Evolutionary conservation across 2,113 vertebrate genomes (phyloP).

Genomic region (Poeciliopsis prolifica): DNA sequence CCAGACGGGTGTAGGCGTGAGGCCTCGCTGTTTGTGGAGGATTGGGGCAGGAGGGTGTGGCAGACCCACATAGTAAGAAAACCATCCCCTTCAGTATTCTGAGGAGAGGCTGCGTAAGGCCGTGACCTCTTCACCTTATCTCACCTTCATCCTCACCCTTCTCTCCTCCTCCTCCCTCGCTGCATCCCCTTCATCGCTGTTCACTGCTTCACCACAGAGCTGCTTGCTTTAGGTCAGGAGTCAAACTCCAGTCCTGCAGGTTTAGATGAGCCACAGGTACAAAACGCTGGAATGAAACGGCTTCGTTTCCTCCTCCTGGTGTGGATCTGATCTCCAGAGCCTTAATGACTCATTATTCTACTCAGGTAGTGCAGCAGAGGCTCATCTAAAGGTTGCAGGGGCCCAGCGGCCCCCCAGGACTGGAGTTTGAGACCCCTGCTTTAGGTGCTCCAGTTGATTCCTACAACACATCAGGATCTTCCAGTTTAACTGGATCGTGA

Average conservation of each 20-base stretch:
- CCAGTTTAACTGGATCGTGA: background rate
- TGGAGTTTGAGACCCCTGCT: background rate
- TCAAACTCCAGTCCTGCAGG: too few relatives aligned
- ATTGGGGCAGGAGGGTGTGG: conserved; percentile 84
- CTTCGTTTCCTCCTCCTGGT: too few relatives aligned
- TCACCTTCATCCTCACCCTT: conserved; percentile 1
- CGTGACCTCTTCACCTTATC: conserved; percentile 22
- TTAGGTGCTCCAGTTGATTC: too few relatives aligned
- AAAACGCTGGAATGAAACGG: too few relatives aligned
- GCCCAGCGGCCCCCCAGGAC: too few relatives aligned
- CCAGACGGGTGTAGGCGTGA: conserved; percentile 73
- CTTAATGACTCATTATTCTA: too few relatives aligned
- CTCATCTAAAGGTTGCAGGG: too few relatives aligned
- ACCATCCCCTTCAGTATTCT: conserved; percentile 82
- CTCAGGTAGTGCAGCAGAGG: too few relatives aligned
- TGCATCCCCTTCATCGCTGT: background rate
- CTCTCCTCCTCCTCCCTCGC: background rate
- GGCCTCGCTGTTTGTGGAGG: conserved; percentile 80
- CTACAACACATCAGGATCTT: too few relatives aligned
- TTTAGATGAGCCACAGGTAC: too few relatives aligned
- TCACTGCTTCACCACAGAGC: background rate
- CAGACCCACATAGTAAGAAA: conserved; percentile 81
- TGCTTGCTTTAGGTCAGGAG: background rate
- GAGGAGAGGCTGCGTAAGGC: conserved; percentile 82
- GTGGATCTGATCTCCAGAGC: too few relatives aligned